A percentile compares a stretch with the other conserved stretches of the same genome.
Evolutionary conservation across 2,888 invertebrate species (phyloP).

Genomic region (Antitype chi): DNA sequence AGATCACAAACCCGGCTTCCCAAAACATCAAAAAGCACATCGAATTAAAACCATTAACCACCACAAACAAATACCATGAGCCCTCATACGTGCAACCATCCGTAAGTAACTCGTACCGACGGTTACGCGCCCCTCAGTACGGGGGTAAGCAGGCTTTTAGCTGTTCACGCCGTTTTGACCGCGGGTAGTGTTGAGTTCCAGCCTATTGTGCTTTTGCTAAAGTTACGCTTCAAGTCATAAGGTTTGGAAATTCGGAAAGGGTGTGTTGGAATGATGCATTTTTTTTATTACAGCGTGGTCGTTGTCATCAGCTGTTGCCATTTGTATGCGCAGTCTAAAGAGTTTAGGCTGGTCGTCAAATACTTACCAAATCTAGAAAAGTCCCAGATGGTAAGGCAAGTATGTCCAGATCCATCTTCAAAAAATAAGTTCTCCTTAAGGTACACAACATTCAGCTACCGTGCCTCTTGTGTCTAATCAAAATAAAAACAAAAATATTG

Average conservation of each 20-base stretch:
- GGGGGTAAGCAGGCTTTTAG: slow-evolving; percentile 56
- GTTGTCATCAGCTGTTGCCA: not conserved
- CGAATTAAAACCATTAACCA: slow-evolving; percentile 53
- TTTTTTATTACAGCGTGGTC: not conserved
- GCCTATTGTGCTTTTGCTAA: slow-evolving; percentile 42
- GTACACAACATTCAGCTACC: slow-evolving; percentile 17
- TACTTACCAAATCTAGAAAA: no score
- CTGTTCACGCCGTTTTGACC: slow-evolving; percentile 69
- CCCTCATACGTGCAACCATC: slow-evolving; percentile 57
- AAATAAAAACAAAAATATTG: slow-evolving; percentile 35
- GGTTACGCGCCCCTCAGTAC: slow-evolving; percentile 48
- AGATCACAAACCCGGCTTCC: slow-evolving; percentile 7
- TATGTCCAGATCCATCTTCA: no score
- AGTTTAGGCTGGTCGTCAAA: not conserved
- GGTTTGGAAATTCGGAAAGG: slow-evolving; percentile 9
- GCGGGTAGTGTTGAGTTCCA: slow-evolving; percentile 65
- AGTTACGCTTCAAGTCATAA: slow-evolving; percentile 47
- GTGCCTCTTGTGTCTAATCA: slow-evolving; percentile 24
- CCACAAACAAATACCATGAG: slow-evolving; percentile 54
- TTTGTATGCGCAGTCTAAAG: no score
- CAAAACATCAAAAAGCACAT: slow-evolving; percentile 50
- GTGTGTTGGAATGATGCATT: not conserved
- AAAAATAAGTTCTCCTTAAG: not conserved
- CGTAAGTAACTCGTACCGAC: slow-evolving; percentile 68
- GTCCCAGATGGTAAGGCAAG: no score